Conservation (phyloP, 2,113 vertebrate species). For the Emydocephalus ijimae region DNA sequence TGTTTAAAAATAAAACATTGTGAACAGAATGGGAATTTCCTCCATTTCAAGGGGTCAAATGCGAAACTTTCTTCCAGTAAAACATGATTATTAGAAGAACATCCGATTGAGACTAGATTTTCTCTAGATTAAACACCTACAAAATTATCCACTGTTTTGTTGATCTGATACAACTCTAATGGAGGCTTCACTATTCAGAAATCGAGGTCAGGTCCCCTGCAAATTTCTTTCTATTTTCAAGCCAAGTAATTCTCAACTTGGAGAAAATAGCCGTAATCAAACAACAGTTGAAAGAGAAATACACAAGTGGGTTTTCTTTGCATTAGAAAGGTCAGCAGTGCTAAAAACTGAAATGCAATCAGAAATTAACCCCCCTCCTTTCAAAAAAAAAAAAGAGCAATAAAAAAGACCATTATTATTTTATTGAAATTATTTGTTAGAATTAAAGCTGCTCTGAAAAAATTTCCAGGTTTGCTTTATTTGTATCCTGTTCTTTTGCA, state of each 20-base stretch:
- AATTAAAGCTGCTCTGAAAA: neutral
- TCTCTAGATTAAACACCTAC: neutral
- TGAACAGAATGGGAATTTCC: neutral
- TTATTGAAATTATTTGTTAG: constrained; percentile 5
- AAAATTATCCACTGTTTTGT: neutral
- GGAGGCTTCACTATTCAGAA: neutral
- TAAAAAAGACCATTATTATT: neutral
- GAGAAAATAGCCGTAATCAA: constrained; percentile 24
- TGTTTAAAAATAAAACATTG: neutral
- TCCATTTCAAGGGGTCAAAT: neutral
- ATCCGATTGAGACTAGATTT: neutral
- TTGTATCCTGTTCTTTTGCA: neutral
- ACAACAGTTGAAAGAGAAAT: neutral
- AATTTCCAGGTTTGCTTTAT: neutral
- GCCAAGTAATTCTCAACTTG: constrained; percentile 18
- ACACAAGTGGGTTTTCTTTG: constrained; percentile 4
- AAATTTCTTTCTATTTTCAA: constrained; percentile 10
- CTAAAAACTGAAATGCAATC: neutral
- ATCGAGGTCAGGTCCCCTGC: constrained; percentile 14
- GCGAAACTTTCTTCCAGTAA: neutral
- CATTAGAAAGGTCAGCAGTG: constrained; percentile 6
- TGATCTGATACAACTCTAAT: neutral
- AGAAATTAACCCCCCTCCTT: neutral
- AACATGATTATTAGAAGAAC: neutral
- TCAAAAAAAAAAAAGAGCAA: neutral